These are phyloP conservation scores for Chloropsis cyanopogon DNA, from an alignment of 2,113 vertebrate genomes.

Conservation along the genomic window DNA sequence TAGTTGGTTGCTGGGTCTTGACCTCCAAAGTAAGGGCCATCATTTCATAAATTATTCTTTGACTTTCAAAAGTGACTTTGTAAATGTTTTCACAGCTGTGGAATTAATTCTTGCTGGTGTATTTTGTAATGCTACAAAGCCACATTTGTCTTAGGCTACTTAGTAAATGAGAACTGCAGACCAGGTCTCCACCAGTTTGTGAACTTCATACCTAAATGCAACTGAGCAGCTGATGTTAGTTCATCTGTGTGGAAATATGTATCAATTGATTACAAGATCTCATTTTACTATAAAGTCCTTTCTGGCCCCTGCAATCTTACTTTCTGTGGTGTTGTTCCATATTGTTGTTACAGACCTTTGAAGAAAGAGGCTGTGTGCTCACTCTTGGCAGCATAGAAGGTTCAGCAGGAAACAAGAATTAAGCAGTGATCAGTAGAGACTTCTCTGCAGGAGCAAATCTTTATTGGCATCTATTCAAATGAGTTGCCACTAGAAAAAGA, in stretches of 20 bases:
- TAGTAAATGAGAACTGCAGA: background rate
- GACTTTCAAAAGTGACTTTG: constrained; percentile 3
- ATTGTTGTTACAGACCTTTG: background rate
- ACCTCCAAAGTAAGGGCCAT: background rate
- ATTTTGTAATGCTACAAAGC: background rate
- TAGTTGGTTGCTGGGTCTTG: background rate
- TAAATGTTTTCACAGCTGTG: background rate
- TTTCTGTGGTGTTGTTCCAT: background rate
- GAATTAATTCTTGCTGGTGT: background rate
- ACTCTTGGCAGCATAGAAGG: background rate
- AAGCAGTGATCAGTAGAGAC: constrained; percentile 6
- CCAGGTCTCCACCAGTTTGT: background rate
- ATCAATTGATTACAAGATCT: background rate
- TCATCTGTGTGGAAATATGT: background rate
- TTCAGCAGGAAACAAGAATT: constrained; percentile 17
- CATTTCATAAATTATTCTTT: background rate
- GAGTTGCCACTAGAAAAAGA: background rate
- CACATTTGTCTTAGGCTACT: background rate
- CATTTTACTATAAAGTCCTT: background rate
- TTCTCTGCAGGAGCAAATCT: constrained; percentile 23
- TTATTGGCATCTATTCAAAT: constrained; percentile 11
- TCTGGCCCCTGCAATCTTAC: background rate
- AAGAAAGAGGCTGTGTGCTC: background rate
- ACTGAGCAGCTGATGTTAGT: background rate
- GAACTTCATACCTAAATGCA: background rate